Evolutionary conservation across 1,140 invertebrate species (phyloP).

Genomic region (Saccostrea echinata): DNA sequence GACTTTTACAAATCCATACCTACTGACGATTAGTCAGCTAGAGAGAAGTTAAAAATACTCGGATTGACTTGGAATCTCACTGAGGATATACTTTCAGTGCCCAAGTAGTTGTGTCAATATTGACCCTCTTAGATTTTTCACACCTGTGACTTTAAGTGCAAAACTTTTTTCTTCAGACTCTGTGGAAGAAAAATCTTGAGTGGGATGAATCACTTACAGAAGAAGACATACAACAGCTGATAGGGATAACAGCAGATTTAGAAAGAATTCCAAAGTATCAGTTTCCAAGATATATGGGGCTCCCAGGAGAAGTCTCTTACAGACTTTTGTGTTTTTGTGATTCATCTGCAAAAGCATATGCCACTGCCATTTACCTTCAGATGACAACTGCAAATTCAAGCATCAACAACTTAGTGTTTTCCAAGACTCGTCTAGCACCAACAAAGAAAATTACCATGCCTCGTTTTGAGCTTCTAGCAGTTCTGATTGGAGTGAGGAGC

Average conservation of each 20-base stretch:
- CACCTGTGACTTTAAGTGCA: not conserved
- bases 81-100: constrained; percentile 19
- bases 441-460: constrained; percentile 35
- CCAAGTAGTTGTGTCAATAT: constrained; percentile 25
- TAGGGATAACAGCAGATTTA: not conserved
- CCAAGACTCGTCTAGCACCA: constrained; percentile 40
- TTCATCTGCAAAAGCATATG: constrained; percentile 36
- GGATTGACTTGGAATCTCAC: constrained; percentile 36
- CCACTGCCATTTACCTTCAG: constrained; percentile 33
- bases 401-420: constrained; percentile 44
- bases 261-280: not conserved
- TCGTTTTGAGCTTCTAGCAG: constrained; percentile 30
- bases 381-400: not conserved
- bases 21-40: not conserved
- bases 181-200: constrained; percentile 42
- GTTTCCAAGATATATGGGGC: constrained; percentile 19
- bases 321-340: constrained; percentile 43
- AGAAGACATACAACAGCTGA: constrained; percentile 1
- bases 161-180: constrained; percentile 40
- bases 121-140: constrained; percentile 34
- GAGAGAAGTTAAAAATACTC: constrained; percentile 40
- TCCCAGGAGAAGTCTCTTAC: not conserved
- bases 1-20: not conserved
- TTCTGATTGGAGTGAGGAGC: constrained; percentile 39
- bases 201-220: constrained; percentile 42